phyloP scores from a whole-genome alignment of 2,797 vertebrate genomes.

The Silurus lanzhouensis region DNA sequence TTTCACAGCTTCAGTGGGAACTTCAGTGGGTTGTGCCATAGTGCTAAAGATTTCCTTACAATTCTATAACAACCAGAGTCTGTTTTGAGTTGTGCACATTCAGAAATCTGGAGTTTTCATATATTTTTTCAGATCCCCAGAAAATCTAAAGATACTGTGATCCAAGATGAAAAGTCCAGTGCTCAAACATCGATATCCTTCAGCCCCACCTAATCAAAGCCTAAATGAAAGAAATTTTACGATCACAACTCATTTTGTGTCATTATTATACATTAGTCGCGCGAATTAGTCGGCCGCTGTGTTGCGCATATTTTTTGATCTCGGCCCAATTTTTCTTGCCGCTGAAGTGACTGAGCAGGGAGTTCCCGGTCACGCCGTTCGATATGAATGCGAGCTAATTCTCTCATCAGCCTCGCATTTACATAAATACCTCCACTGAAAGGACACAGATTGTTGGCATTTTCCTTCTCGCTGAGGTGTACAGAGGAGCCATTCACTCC shows the following conservation, averaged over 20 bases:
- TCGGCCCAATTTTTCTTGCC: background rate
- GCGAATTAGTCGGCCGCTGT: background rate
- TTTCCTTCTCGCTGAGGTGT: conserved; percentile 61
- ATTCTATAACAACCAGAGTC: no score
- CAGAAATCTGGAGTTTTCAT: background rate
- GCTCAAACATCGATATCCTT: background rate
- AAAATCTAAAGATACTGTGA: background rate
- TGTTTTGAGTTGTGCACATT: background rate
- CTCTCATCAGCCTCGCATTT: conserved; percentile 50
- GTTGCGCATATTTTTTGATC: background rate
- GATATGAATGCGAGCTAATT: conserved; percentile 39
- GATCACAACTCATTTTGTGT: background rate
- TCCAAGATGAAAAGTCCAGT: background rate
- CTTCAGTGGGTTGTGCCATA: background rate
- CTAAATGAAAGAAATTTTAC: background rate
- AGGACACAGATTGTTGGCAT: conserved; percentile 56
- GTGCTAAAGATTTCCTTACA: background rate
- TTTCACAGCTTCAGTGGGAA: background rate
- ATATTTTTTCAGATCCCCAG: no score
- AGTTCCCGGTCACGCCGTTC: conserved; percentile 18
- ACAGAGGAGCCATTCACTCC: conserved; percentile 70
- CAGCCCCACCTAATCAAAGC: background rate
- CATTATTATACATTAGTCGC: background rate
- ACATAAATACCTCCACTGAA: conserved; percentile 61
- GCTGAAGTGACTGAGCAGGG: background rate